These are phyloP conservation scores for Dryoscopus gambensis DNA, from an alignment of 2,113 vertebrate genomes.

Conservation along the genomic window DNA sequence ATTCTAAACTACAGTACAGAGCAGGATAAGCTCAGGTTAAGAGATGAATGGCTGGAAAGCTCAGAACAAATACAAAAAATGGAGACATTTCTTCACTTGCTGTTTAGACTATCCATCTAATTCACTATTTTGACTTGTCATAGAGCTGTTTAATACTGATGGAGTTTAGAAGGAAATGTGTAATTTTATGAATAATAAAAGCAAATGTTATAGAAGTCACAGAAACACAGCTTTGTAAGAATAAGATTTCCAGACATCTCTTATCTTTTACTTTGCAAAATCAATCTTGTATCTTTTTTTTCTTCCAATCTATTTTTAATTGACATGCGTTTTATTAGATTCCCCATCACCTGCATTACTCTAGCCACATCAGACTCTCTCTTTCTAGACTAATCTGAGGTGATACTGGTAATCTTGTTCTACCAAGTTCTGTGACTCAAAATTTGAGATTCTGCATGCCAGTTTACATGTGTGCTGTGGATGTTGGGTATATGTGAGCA, in stretches of 20 bases:
- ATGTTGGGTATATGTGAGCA: neutral
- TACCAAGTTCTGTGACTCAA: neutral
- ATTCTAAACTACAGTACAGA: neutral
- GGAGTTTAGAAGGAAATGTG: neutral
- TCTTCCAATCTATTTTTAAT: neutral
- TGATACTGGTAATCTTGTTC: neutral
- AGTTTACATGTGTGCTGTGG: neutral
- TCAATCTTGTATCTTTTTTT: neutral
- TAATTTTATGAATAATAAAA: neutral
- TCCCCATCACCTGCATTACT: neutral
- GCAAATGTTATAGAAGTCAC: neutral
- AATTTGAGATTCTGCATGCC: accelerated
- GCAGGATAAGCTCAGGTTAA: neutral
- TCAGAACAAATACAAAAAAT: neutral
- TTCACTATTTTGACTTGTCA: neutral
- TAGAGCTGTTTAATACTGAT: neutral
- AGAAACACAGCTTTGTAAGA: neutral
- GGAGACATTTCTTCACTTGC: neutral
- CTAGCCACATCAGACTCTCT: neutral
- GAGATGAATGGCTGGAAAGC: neutral
- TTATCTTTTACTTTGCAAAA: neutral
- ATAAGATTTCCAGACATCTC: neutral
- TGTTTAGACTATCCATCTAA: neutral
- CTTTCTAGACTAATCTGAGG: neutral
- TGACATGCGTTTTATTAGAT: neutral